These are phyloP conservation scores for Mechanitis mazaeus DNA, from an alignment of 2,888 invertebrate species.

Conservation along the genomic window DNA sequence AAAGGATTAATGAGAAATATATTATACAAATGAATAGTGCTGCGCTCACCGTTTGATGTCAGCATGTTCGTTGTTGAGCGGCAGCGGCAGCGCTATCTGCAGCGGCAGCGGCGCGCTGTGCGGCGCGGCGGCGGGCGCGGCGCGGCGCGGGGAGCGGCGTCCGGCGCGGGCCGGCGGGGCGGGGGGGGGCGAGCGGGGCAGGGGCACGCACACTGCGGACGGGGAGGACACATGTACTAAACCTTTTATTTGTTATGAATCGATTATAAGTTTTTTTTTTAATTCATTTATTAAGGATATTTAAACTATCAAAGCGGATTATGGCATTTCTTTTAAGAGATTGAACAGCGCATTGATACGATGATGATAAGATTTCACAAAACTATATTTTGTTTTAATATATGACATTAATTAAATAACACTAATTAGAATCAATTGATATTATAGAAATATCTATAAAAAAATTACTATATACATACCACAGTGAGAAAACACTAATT, in stretches of 20 bases:
- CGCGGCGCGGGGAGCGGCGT: constrained; percentile 59
- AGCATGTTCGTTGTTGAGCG: constrained; percentile 37
- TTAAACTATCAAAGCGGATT: no score
- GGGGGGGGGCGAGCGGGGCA: constrained; percentile 44
- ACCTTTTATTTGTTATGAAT: no score
- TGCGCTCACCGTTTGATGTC: constrained; percentile 47
- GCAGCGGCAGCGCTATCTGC: constrained; percentile 21
- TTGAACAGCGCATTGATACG: no score
- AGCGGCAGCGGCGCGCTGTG: constrained; percentile 32
- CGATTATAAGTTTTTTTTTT: no score
- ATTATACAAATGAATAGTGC: no score
- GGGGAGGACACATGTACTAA: not conserved
- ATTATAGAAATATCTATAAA: not conserved
- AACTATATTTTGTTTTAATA: no score
- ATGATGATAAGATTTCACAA: no score
- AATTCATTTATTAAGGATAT: no score
- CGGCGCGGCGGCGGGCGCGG: constrained; percentile 56
- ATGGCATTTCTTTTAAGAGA: no score
- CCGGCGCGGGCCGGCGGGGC: constrained; percentile 67
- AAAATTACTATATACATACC: constrained; percentile 39
- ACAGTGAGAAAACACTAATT: constrained; percentile 47
- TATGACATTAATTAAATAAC: no score
- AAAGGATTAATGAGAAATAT: no score
- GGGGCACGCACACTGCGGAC: constrained; percentile 22
- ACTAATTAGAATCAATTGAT: not conserved